Evolutionary conservation across 1,140 invertebrate species (phyloP), one percentile per base, ranked within the genome.

Genomic region (Dysdera silvatica): DNA sequence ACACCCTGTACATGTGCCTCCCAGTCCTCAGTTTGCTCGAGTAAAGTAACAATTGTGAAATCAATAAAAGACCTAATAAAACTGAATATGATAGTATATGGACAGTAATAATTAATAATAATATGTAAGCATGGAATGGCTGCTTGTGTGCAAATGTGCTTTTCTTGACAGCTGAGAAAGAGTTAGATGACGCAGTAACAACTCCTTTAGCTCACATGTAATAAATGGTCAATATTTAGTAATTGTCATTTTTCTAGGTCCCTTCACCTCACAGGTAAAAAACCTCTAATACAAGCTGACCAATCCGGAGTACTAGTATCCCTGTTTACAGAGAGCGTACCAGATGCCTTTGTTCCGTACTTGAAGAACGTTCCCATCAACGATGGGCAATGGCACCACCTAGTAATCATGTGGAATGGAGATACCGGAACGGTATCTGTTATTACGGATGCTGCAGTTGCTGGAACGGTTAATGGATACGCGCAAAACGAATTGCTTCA

Each of bases 301-400:
- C 89, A 89, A 28, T 89, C 87, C 68, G 91, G 90, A 7, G 86
- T 95, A 0, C 87, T 91, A 74, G 83, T 96, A 14, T 90, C 88
- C 0, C 76, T 97, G 2, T 93, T 95, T 79, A 83, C 85, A 29
- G 88, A 92, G 69, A 74, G 88, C 2, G 88, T 62, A n/a, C 37
- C 91, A 75, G 89, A 92, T 72, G 87, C 91, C n/a, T 93, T 90
- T 77, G 77, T 92, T 20, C 88, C 87, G 70, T 96, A 91, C 76
- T 89, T 93, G 73, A 94, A 88, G 68, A 76, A 76, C 61, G 90
- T 94, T 3, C 91, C 90, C 0, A 86, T 97, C 23, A 96, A 95
- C 70, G 93, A 96, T 72, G 92, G 91, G 10, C 89, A 94, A 73
- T 97, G 93, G 94, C 94, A 97, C 80, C 92, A 97, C 73, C 83